Evolutionary conservation across 2,797 vertebrate genomes (phyloP), one percentile per base, ranked within the genome.

Genomic region (Acipenser ruthenus): DNA sequence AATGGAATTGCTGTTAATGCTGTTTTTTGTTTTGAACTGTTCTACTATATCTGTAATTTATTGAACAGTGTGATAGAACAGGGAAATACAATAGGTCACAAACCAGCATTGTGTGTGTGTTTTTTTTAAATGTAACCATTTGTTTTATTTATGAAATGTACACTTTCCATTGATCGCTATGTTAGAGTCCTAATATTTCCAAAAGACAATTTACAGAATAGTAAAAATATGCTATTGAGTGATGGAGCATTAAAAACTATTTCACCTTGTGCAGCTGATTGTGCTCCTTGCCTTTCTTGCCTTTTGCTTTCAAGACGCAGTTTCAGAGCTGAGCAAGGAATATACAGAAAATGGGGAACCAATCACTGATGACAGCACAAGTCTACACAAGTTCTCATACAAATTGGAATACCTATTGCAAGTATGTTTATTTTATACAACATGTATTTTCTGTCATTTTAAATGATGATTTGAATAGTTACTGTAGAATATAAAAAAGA

Each of bases 351-450:
- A 72, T n/a, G 93, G 92, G 9, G 96, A 99, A 62, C 95, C 96
- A 0, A 87, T 99, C 78, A 97, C 94, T 47, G 96, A 99, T 74
- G 95, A 99, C 85, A 96, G 93, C 72, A 80, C 80, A 69, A 96
- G 85, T 80, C 83, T 99, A 74, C 95, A 98, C 66, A 98, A 95
- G 73, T 96, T 98, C 80, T 98, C 93, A 71, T 95, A 95, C 75
- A 99, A 96, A 77, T 87, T 99, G 60, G 96, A 99, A 66, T 99
- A 99, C 70, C 88, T 99, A 74, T 82, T 99, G 49, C 96, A 99
- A 89, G 96, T 98, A 75, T 82, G 80, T 73, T 8, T 11, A 52
- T 23, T 64, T 23, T 67, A 15, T 10, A 18, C 60, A 23, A 12
- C 15, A 63, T 5, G 62, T 63, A 13, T 63, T 47, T 8, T 6